Evolutionary conservation across 2,797 vertebrate genomes (phyloP), one percentile per base, ranked within the genome.

Genomic region (Cryptoprocta ferox): DNA sequence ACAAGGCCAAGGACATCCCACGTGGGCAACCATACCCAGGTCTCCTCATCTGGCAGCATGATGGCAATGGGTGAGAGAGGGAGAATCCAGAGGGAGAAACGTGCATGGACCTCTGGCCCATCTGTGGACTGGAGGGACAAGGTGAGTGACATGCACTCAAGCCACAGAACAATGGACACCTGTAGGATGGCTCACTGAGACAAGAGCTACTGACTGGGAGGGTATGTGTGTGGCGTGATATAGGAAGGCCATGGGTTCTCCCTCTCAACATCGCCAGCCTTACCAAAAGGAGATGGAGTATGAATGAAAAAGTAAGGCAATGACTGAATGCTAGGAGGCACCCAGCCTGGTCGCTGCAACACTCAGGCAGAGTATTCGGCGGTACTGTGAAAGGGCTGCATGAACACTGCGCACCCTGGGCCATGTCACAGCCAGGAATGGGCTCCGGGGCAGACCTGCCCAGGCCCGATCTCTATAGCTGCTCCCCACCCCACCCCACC

Each of bases 371-470:
- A 32, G 24, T 5, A 7, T 19, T 39, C 12, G 0, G 5, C 19
- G 42, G 15, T 0, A 6, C 19, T 0, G 1, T 6, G 26, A 6
- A 56, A 28, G 56, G 35, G 3, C 50, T 18, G 30, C 28, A 3
- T 6, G 8, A 9, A 30, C 0, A 0, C 6, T 1, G 45, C 5
- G 9, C 0, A 5, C 39, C 32, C 6, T 2, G 30, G 48, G 5
- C 5, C 24, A 11, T 18, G 8, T 18, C 0, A 11, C 12, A 18
- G 32, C 18, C 2, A 1, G 32, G 24, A 19, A 32, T 24, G 45
- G 8, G 15, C 0, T 48, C 63, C 2, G 0, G 26, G 16, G 56
- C 30, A 15, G 70, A 59, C 24, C 35, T 48, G 48, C 59, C 26
- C 7, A 9, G n/a, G 37, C 21, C 15, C 28, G 21, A 3, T 30